Evolutionary conservation across 92 coral and sea anemone species (phyloP).

Genomic region (Desmophyllum pertusum): DNA sequence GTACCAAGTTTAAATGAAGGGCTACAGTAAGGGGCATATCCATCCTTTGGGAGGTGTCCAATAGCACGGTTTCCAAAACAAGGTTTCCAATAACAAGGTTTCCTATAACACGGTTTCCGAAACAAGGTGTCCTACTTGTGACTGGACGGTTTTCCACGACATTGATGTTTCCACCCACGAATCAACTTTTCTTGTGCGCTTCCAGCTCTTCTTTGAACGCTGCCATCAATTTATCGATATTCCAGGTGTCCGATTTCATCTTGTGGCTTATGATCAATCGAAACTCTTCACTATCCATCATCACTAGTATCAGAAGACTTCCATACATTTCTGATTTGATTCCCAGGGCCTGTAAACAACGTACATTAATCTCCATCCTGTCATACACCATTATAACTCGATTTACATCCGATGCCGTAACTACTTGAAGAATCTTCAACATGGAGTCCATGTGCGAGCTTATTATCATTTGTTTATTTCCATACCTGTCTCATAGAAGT

Average conservation of each 20-base stretch:
- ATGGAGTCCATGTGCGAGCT: slow-evolving; percentile 54
- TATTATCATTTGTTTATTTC: slow-evolving; percentile 52
- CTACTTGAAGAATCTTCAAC: slow-evolving; percentile 37
- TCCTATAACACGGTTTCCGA: too few species aligned
- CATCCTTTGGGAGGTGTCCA: too few species aligned
- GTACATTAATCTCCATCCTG: slow-evolving; percentile 45
- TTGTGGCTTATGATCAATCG: slow-evolving; percentile 20
- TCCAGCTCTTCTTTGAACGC: too few species aligned
- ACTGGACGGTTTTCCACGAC: too few species aligned
- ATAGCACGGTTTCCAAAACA: too few species aligned
- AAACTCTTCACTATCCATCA: slow-evolving; percentile 55
- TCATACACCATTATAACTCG: slow-evolving; percentile 24
- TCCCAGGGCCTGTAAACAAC: slow-evolving; percentile 43
- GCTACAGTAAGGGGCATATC: too few species aligned
- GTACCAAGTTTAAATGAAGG: too few species aligned
- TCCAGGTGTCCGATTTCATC: slow-evolving; percentile 26
- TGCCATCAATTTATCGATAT: too few species aligned
- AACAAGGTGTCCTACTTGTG: too few species aligned
- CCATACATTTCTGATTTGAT: slow-evolving; percentile 57
- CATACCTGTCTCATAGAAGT: slow-evolving; percentile 33
- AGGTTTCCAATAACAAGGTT: too few species aligned
- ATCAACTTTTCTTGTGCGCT: too few species aligned
- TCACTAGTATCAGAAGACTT: slow-evolving; percentile 42
- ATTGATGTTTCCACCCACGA: too few species aligned
- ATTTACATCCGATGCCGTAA: slow-evolving; percentile 2